phyloP scores from a whole-genome alignment of 2,888 invertebrate species.

The Agonopterix subpropinquella region DNA sequence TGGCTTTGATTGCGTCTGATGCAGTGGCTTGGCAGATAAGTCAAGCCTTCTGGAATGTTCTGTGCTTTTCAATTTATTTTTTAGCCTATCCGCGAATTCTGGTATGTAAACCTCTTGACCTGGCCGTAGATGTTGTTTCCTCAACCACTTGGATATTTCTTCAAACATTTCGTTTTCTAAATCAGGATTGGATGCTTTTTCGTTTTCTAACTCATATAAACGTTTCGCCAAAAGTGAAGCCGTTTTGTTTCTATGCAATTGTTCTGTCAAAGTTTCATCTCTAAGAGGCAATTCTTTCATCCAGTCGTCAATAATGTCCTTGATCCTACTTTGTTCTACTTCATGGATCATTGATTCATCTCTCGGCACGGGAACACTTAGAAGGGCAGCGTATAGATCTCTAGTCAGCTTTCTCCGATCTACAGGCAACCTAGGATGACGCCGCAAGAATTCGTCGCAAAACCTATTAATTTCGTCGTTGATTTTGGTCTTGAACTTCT shows the following conservation, averaged over 20 bases:
- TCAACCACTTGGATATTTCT: conserved; percentile 33
- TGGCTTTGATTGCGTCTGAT: background rate
- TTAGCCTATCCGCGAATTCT: conserved; percentile 19
- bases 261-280: conserved; percentile 18
- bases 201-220: conserved; percentile 35
- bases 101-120: conserved; percentile 14
- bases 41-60: conserved; percentile 23
- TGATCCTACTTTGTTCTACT: conserved; percentile 34
- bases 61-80: conserved; percentile 24
- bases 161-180: conserved; percentile 19
- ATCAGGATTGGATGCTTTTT: conserved; percentile 18
- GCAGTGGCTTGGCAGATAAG: conserved; percentile 5
- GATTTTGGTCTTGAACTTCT: conserved; percentile 32
- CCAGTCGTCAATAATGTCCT: conserved; percentile 37
- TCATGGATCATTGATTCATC: conserved; percentile 32
- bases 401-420: conserved; percentile 26
- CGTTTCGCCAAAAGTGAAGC: conserved; percentile 30
- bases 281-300: conserved; percentile 28
- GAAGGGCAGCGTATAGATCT: conserved; percentile 33
- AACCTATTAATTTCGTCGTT: conserved; percentile 33
- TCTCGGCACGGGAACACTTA: conserved; percentile 31
- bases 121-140: conserved; percentile 27
- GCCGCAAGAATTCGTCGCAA: conserved; percentile 35
- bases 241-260: conserved; percentile 28
- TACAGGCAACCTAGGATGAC: conserved; percentile 25